Evolutionary conservation across 2,888 invertebrate species (phyloP).

Genomic region (Camptogramma bilineatum): DNA sequence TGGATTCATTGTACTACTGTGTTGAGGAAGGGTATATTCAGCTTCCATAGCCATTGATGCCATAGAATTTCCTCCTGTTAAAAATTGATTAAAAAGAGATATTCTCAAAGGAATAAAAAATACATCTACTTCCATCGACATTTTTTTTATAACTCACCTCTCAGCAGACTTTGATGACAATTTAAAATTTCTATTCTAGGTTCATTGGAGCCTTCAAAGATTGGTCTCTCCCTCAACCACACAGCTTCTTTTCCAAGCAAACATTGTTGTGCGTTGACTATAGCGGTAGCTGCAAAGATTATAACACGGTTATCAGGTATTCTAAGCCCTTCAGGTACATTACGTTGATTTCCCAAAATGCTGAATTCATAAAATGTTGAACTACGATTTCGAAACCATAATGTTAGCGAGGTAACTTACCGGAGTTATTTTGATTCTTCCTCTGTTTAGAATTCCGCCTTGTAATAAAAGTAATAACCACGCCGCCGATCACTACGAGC

Average conservation of each 20-base stretch:
- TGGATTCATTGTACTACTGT: constrained; percentile 66
- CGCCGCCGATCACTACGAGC: constrained; percentile 70
- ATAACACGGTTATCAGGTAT: background rate
- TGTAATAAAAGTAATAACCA: constrained; percentile 72
- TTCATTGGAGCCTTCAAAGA: constrained; percentile 77
- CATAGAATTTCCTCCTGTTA: constrained; percentile 69
- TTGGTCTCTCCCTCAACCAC: constrained; percentile 76
- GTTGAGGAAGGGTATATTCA: constrained; percentile 80
- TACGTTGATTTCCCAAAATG: no score
- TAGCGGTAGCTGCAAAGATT: constrained; percentile 64
- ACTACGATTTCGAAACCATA: background rate
- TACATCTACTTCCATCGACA: background rate
- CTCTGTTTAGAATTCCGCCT: constrained; percentile 73
- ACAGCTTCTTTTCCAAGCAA: constrained; percentile 79
- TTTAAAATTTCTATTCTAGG: constrained; percentile 79
- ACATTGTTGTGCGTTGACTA: constrained; percentile 78
- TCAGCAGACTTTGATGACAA: constrained; percentile 76
- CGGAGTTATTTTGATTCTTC: constrained; percentile 72
- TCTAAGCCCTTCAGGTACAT: no score
- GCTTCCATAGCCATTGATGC: constrained; percentile 80
- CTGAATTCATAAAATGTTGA: no score
- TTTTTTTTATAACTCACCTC: constrained; percentile 56
- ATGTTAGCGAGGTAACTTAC: constrained; percentile 51
- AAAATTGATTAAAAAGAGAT: constrained; percentile 8
- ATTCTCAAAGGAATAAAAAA: background rate